A percentile compares a stretch with the other conserved stretches of the same genome.
phyloP scores from a whole-genome alignment of 2,888 invertebrate genomes.

The Limenitis camilla region DNA sequence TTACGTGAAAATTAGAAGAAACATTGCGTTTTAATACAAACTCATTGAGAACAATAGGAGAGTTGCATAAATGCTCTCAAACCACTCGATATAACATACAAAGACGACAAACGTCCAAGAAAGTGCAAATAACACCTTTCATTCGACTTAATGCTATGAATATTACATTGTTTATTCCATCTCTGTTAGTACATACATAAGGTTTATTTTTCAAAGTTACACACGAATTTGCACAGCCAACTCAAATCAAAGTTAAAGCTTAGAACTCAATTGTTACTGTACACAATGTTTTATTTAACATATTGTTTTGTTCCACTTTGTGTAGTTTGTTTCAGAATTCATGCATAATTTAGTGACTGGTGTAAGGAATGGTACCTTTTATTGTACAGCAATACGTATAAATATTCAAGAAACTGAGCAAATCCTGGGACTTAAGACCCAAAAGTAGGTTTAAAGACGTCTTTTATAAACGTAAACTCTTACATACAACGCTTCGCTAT shows the following conservation, averaged over 20 bases:
- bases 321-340: background rate
- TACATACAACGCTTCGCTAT: too few species aligned
- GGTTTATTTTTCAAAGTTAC: background rate
- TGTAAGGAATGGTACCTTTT: background rate
- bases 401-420: too few species aligned
- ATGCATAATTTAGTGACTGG: background rate
- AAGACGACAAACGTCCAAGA: conserved; percentile 11
- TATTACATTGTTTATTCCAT: conserved; percentile 1
- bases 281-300: conserved; percentile 14
- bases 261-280: conserved; percentile 19
- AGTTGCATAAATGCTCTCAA: too few species aligned
- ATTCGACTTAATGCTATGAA: conserved; percentile 6
- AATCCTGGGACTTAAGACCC: too few species aligned
- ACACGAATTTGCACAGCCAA: conserved; percentile 11
- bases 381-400: too few species aligned
- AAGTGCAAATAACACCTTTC: conserved; percentile 18
- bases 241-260: conserved; percentile 20
- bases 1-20: too few species aligned
- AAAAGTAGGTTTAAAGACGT: too few species aligned
- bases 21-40: too few species aligned
- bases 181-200: background rate
- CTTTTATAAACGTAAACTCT: too few species aligned
- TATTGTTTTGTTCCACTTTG: conserved; percentile 11
- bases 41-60: too few species aligned
- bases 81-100: background rate